Evolutionary conservation across 2,797 vertebrate species (phyloP).

Genomic region (Sebastes steindachneri): DNA sequence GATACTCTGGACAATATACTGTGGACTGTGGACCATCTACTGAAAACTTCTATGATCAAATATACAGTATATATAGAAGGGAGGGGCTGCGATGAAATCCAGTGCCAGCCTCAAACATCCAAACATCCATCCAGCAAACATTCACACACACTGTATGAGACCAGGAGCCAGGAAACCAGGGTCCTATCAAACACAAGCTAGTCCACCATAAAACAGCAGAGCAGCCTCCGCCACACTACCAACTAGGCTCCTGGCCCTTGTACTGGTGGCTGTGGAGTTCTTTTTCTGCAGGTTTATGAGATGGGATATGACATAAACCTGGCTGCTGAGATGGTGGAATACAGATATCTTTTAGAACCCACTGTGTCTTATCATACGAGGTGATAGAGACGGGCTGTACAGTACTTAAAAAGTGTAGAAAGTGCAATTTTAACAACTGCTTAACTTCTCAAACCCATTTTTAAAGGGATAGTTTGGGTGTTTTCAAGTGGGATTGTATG

Average conservation of each 20-base stretch:
- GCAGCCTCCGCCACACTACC: neutral
- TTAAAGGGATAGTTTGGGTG: neutral
- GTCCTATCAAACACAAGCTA: conserved; percentile 28
- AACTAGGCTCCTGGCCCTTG: conserved; percentile 45
- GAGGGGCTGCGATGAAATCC: neutral
- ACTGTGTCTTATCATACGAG: conserved; percentile 12
- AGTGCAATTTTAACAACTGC: neutral
- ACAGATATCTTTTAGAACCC: conserved; percentile 2
- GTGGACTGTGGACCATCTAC: neutral
- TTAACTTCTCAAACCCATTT: neutral
- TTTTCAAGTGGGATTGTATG: neutral
- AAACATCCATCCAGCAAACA: conserved; percentile 35
- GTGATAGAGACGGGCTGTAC: conserved; percentile 21
- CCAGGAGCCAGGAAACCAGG: conserved; percentile 11
- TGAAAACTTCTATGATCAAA: neutral
- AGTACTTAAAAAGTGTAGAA: conserved; percentile 1
- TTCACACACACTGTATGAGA: conserved; percentile 13
- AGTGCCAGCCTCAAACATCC: conserved; percentile 8
- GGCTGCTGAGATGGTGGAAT: conserved; percentile 34
- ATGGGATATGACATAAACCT: conserved; percentile 16
- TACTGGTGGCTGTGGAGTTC: conserved; percentile 16
- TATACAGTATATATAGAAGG: neutral
- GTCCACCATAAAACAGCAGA: conserved; percentile 37
- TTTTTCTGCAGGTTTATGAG: conserved; percentile 40
- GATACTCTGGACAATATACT: neutral